Percentiles rank a stretch among this genome's conserved stretches.
Conservation (phyloP, 2,888 invertebrate species). For the Epinotia nisella region DNA sequence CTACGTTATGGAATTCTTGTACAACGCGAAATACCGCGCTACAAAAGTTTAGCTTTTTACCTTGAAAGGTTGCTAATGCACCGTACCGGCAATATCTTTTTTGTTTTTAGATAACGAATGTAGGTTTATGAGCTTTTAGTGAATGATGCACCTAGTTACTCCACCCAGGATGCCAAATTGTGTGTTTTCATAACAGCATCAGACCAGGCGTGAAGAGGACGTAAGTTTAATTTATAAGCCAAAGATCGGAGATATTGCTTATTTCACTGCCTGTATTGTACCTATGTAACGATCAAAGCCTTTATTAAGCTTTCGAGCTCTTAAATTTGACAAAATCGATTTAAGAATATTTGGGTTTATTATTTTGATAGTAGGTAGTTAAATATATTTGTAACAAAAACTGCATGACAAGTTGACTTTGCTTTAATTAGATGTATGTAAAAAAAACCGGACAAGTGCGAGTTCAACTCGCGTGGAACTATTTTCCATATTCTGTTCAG, state of each 20-base stretch:
- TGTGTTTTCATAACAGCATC: background rate
- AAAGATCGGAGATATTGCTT: background rate
- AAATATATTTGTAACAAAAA: too few species aligned
- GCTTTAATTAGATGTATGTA: too few species aligned
- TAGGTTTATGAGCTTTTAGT: conserved; percentile 24
- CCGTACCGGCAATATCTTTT: conserved; percentile 23
- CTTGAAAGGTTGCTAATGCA: conserved; percentile 41
- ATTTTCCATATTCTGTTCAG: too few species aligned
- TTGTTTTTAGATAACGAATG: conserved; percentile 19
- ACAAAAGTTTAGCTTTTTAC: conserved; percentile 44
- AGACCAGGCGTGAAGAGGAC: background rate
- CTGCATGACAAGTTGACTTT: too few species aligned
- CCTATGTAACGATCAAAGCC: too few species aligned
- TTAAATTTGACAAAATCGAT: too few species aligned
- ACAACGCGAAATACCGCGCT: conserved; percentile 42
- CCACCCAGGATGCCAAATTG: background rate
- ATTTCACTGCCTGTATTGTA: too few species aligned
- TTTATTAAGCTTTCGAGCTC: too few species aligned
- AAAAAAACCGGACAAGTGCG: too few species aligned
- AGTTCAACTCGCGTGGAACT: too few species aligned
- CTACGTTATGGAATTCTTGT: conserved; percentile 47
- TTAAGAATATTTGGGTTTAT: too few species aligned
- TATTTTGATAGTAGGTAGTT: too few species aligned
- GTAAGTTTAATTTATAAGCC: background rate
- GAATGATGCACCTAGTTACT: conserved; percentile 15